phyloP scores from a whole-genome alignment of 2,888 invertebrate genomes.

The Argynnis bischoffii region DNA sequence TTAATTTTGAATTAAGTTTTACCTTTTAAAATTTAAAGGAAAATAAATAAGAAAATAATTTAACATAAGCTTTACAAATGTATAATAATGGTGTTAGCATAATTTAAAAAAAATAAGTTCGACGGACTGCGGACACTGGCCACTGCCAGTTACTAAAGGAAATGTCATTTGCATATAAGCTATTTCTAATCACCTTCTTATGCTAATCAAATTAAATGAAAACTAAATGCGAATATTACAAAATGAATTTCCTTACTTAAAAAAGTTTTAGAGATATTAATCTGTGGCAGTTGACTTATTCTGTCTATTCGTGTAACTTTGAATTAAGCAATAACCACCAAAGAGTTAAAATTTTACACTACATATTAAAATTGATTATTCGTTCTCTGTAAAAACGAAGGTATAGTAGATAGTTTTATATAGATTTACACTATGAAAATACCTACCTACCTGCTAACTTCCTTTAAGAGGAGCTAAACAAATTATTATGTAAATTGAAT shows the following conservation, averaged over 20 bases:
- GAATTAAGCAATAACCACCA: not conserved
- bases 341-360: not conserved
- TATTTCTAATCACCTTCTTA: constrained; percentile 13
- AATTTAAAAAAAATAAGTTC: constrained; percentile 3
- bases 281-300: not conserved
- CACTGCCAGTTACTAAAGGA: not conserved
- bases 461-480: not conserved
- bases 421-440: not conserved
- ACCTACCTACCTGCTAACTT: not conserved
- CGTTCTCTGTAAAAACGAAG: no score
- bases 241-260: constrained; percentile 3
- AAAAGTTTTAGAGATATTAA: not conserved
- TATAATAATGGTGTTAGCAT: constrained; percentile 2
- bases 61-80: not conserved
- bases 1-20: not conserved
- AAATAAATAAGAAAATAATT: not conserved
- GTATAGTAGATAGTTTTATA: no score
- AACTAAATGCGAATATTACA: not conserved
- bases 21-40: not conserved
- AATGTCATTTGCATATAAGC: constrained; percentile 8
- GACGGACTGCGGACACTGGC: not conserved
- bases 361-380: no score
- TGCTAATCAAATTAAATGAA: constrained; percentile 5
- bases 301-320: not conserved
- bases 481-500: constrained; percentile 5